Evolutionary conservation across 1,140 invertebrate genomes (phyloP), one percentile per base, ranked within the genome.

Genomic region (Aethina tumida): DNA sequence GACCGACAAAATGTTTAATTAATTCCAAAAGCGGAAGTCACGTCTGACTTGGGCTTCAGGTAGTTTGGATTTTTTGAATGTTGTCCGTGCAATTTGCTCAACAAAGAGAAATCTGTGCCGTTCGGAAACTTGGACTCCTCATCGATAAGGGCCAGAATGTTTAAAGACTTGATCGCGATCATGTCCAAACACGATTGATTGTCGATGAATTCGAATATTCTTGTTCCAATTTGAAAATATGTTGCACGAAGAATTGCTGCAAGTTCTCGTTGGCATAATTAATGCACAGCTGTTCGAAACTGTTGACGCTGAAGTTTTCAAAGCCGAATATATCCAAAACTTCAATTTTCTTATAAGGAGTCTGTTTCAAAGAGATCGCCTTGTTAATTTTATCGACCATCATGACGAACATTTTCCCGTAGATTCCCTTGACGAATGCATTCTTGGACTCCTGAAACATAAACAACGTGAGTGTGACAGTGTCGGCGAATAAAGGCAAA

Each of bases 251-350:
- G 62, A 97, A 96, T 62, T 97, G 94, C 62, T 97, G 93, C 9
- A 97, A 68, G 63, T 91, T 90, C 69, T 97, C 94, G 63, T 97
- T 97, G 3, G 94, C 90, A 66, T 90, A 97, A 66, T 97, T 97
- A 43, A 97, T 97, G 62, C 92, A 97, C 20, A 97, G 69, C 56
- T 97, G 93, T 56, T 97, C 94, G 66, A 95, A 97, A 66, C 87
- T 92, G 59, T 95, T 95, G 2, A 72, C 73, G 9, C 77, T 74
- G 59, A 96, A 95, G 60, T 94, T 94, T 72, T 97, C 93, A 68
- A 97, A 97, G 8, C 93, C 93, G 66, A 95, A 96, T 49, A 97
- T 96, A 60, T 97, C 93, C 24, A 97, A 65, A 4, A 97, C 86
- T 6, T 92, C 92, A 42, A 96, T 93, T 37, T 71, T 75, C 45